Evolutionary conservation across 2,888 invertebrate genomes (phyloP).

Genomic region (Hoplodrina ambigua): DNA sequence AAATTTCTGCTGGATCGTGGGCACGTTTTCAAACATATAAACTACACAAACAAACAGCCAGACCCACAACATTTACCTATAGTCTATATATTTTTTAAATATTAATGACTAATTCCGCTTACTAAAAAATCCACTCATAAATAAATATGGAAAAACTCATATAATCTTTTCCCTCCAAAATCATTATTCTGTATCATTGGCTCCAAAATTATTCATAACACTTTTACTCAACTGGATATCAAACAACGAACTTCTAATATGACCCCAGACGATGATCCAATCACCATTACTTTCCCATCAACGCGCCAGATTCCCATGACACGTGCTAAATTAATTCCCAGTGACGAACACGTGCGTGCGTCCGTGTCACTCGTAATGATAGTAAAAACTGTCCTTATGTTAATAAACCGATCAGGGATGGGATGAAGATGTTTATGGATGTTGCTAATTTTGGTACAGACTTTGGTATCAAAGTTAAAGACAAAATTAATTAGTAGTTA

Average conservation of each 20-base stretch:
- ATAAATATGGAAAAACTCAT: too few species aligned
- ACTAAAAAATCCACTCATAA: too few species aligned
- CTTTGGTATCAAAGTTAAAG: neutral
- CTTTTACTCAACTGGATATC: neutral
- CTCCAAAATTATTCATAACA: constrained; percentile 1
- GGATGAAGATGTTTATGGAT: constrained; percentile 17
- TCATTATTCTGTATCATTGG: too few species aligned
- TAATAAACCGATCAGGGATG: constrained; percentile 21
- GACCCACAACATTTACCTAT: too few species aligned
- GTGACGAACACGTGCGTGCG: constrained; percentile 52
- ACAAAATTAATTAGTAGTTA: too few species aligned
- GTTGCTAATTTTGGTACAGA: constrained; percentile 5
- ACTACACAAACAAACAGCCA: too few species aligned
- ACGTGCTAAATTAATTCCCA: constrained; percentile 59
- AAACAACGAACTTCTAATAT: constrained; percentile 1
- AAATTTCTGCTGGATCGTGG: too few species aligned
- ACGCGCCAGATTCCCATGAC: constrained; percentile 44
- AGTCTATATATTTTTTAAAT: too few species aligned
- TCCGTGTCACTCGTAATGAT: constrained; percentile 52
- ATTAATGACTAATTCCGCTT: too few species aligned
- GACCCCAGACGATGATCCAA: constrained; percentile 24
- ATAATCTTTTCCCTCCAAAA: too few species aligned
- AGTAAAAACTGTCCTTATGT: constrained; percentile 53
- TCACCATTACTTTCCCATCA: constrained; percentile 48
- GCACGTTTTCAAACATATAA: too few species aligned